Evolutionary conservation across 2,797 vertebrate genomes (phyloP), one percentile per base, ranked within the genome.

Genomic region (Echiichthys vipera): DNA sequence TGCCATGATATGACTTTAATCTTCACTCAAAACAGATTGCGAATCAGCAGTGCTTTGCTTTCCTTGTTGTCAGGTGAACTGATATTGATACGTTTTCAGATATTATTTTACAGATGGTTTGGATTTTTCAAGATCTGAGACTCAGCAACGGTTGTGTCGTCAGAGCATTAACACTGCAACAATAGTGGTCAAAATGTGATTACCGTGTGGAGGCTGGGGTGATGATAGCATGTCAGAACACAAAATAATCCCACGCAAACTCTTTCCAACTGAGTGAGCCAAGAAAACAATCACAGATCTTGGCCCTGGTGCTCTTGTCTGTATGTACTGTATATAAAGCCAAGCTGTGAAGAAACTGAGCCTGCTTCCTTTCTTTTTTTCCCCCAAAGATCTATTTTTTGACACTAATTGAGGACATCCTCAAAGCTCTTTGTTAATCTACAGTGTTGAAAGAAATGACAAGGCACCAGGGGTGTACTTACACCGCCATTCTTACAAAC

Each of bases 201-300:
- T 80, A 82, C 57, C 2, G 47, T 64, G 69, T 25, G 62, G 43
- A 84, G 68, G 55, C 75, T 32, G 34, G 22, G 59, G 65, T 32
- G 79, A 73, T 84, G 84, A 90, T 81, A 73, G 77, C 64, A 68
- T 81, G 80, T 87, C 53, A 67, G 71, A 80, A 64, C 61, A 40
- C 40, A 27, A 34, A 15, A 74, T 49, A 69, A 83, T 81, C 65
- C 75, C 40, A 76, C 29, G 2, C 69, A 50, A 69, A 77, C 70
- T 75, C 65, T 78, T 78, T 87, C 76, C 78, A 78, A 78, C 43
- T 12, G 51, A 29, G 49, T 3, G 42, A 66, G 78, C 79, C 70
- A 82, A 81, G 80, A 71, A 80, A 82, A 74, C 77, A 84, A 89
- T 89, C 81, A 61, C 46, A 70, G 49, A 66, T 85, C 68, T 77